Percentiles rank a stretch among this genome's conserved stretches.
Evolutionary conservation across 2,888 invertebrate species (phyloP).

Genomic region (Ctenicera cuprea): DNA sequence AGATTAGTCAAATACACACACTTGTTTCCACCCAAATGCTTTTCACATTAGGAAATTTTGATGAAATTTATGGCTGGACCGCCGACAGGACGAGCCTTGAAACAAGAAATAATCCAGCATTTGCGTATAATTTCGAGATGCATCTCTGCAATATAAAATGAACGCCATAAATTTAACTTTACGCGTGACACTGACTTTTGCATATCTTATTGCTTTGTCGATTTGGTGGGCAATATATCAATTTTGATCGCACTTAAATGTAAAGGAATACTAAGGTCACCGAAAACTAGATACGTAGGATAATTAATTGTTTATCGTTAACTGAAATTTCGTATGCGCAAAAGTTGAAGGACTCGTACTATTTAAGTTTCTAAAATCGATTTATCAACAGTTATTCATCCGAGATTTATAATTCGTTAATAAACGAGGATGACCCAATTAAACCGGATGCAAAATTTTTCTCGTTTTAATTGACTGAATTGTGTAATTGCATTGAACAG

Average conservation of each 20-base stretch:
- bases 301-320: slow-evolving; percentile 31
- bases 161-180: slow-evolving; percentile 17
- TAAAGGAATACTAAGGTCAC: slow-evolving; percentile 12
- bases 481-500: no score
- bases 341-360: slow-evolving; percentile 27
- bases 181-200: slow-evolving; percentile 17
- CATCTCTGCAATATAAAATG: slow-evolving; percentile 1
- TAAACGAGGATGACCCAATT: background rate
- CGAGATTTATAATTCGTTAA: background rate
- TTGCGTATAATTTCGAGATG: background rate
- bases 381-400: slow-evolving; percentile 25
- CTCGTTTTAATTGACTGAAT: no score
- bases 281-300: slow-evolving; percentile 26
- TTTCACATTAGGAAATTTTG: background rate
- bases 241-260: slow-evolving; percentile 19
- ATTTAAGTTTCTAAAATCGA: slow-evolving; percentile 19
- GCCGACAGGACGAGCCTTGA: slow-evolving; percentile 1
- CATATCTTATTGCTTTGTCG: slow-evolving; percentile 10
- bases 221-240: slow-evolving; percentile 21
- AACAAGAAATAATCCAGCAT: slow-evolving; percentile 8
- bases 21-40: slow-evolving; percentile 1
- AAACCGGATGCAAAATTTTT: background rate
- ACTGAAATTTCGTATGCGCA: slow-evolving; percentile 11
- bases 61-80: slow-evolving; percentile 12
- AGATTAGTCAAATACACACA: no score